These are phyloP conservation scores for Mastomys coucha DNA, from an alignment of 2,113 vertebrate genomes.

Conservation along the genomic window DNA sequence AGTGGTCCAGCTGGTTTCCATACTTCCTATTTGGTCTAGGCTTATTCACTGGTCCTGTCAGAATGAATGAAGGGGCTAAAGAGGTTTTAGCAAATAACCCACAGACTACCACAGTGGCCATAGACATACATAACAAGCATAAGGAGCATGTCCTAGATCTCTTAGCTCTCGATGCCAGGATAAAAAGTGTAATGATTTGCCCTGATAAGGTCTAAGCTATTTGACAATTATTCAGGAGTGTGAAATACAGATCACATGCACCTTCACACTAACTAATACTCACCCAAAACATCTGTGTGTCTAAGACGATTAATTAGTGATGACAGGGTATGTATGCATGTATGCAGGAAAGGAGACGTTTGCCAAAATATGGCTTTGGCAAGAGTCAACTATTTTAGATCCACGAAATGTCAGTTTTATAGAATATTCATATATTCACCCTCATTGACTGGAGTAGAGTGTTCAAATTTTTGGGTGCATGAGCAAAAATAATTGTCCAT, in stretches of 20 bases:
- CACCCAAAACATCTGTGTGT: background rate
- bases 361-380: background rate
- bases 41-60: background rate
- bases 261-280: background rate
- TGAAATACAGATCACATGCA: background rate
- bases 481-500: background rate
- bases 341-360: background rate
- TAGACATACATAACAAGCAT: background rate
- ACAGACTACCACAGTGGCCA: background rate
- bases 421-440: background rate
- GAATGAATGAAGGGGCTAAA: background rate
- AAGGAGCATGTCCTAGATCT: background rate
- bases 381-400: background rate
- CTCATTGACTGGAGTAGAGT: slow-evolving; percentile 14
- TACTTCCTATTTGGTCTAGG: background rate
- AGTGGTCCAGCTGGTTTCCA: background rate
- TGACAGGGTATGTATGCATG: background rate
- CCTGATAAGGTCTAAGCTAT: background rate
- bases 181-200: background rate
- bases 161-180: background rate
- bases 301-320: background rate
- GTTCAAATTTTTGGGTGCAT: background rate
- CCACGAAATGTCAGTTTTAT: slow-evolving; percentile 27
- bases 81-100: slow-evolving; percentile 19
- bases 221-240: background rate